phyloP scores from a whole-genome alignment of 2,888 invertebrate species.

The Noctuana brunneofusca region DNA sequence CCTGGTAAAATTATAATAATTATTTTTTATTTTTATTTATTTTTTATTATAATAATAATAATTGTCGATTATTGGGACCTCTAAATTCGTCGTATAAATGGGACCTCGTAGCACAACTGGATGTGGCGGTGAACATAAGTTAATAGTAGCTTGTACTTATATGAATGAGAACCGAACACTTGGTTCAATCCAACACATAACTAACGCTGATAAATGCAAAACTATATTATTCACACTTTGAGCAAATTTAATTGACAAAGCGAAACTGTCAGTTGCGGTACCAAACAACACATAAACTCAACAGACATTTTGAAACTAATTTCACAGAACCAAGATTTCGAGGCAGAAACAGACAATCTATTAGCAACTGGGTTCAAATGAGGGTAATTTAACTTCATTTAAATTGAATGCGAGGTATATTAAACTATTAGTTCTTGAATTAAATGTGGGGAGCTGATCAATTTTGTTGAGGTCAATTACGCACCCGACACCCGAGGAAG shows the following conservation, averaged over 20 bases:
- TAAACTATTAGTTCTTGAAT: conserved; percentile 38
- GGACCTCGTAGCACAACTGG: too few species aligned
- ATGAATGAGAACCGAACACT: too few species aligned
- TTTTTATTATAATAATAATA: too few species aligned
- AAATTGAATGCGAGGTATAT: conserved; percentile 25
- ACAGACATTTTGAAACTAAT: conserved; percentile 18
- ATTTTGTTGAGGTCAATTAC: conserved; percentile 52
- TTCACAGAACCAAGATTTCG: conserved; percentile 19
- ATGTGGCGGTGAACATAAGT: too few species aligned
- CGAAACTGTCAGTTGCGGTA: conserved; percentile 14
- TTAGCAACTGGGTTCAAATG: conserved; percentile 20
- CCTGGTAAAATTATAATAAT: too few species aligned
- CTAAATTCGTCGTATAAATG: too few species aligned
- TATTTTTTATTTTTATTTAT: too few species aligned
- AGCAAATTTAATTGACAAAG: conserved; percentile 1
- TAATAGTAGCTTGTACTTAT: too few species aligned
- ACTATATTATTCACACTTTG: background rate
- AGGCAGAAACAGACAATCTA: conserved; percentile 19
- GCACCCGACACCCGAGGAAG: conserved; percentile 38
- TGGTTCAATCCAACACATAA: too few species aligned
- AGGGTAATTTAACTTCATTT: conserved; percentile 25
- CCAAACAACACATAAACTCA: conserved; percentile 15
- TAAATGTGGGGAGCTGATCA: conserved; percentile 46
- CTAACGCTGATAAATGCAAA: background rate
- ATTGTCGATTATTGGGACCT: too few species aligned